phyloP scores from a whole-genome alignment of 2,888 invertebrate species.

The Nymphalis urticae region DNA sequence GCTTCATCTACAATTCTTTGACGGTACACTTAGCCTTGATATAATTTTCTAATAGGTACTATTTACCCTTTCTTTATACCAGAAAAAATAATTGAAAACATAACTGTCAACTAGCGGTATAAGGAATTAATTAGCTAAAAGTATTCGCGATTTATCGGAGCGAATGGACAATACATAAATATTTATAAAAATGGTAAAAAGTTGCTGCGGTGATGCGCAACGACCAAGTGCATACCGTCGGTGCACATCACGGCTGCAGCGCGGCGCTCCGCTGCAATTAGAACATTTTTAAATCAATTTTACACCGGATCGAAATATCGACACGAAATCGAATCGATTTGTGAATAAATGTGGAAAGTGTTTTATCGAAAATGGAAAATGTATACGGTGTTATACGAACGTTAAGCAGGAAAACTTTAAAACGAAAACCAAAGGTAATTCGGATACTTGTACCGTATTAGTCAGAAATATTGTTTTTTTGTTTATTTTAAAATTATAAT shows the following conservation, averaged over 20 bases:
- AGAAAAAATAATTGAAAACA: slow-evolving; percentile 2
- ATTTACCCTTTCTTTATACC: not conserved
- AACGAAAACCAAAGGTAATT: slow-evolving; percentile 69
- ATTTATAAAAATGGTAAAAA: slow-evolving; percentile 70
- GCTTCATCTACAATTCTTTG: slow-evolving; percentile 14
- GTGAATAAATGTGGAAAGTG: slow-evolving; percentile 34
- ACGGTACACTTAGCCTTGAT: slow-evolving; percentile 1
- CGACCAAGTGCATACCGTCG: slow-evolving; percentile 60
- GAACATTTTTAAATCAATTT: slow-evolving; percentile 13
- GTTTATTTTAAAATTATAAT: too few relatives aligned
- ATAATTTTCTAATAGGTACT: slow-evolving; percentile 3
- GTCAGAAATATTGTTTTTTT: too few relatives aligned
- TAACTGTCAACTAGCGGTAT: slow-evolving; percentile 30
- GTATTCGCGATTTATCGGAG: slow-evolving; percentile 69
- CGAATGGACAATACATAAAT: slow-evolving; percentile 75
- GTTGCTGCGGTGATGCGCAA: slow-evolving; percentile 44
- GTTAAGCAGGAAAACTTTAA: slow-evolving; percentile 72
- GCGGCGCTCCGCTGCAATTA: slow-evolving; percentile 53
- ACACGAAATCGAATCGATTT: slow-evolving; percentile 25
- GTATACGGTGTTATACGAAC: slow-evolving; percentile 74
- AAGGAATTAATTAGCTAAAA: slow-evolving; percentile 42
- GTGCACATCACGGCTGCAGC: slow-evolving; percentile 70
- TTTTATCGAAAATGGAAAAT: slow-evolving; percentile 60
- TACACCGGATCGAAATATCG: slow-evolving; percentile 4
- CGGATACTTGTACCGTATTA: not conserved